Base-by-base conservation (phyloP, 2,888 invertebrate genomes). In the Pachycephus smyrnensis region DNA sequence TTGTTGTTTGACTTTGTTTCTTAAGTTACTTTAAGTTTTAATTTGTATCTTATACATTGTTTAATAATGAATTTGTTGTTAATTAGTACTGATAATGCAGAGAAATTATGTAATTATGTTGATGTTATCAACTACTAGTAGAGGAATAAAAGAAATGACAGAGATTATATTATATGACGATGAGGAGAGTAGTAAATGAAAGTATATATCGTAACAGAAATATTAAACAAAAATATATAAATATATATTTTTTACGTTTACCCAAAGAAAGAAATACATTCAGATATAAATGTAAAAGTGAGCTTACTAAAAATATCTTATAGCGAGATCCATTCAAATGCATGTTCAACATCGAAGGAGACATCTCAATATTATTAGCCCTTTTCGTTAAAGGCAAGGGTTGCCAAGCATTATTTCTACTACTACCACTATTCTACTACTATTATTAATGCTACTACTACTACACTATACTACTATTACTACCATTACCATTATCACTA, bases 231-330 rank as follows among this genome's bases (percentile, higher is more conserved):
- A 82, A 75, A 78, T 76, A 78, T 81, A 82, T 82, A 81, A 76
- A 83, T 86, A 87, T 88, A 88, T 89, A 86, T 89, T 87, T 90
- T 88, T 88, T 89, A 90, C 88, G 87, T 89, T 89, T 90, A 88
- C 85, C 90, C 88, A 89, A 90, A 90, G 89, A 91, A 86, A 89
- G 86, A 84, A 85, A 83, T 80, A 80, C 81, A 80, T 81, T 84
- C 79, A 79, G 78, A 80, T 80, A 80, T 82, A 79, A 75, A 78
- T 76, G 78, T 37, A 81, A 83, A 84, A 86, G 84, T 86, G 86
- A 88, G 86, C 87, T 89, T 86, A 87, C 83, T 84, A 84, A 82
- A 80, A 37, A 55, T 23, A 23, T 55, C 73, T 80, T 85, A 82
- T 82, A 82, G 84, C 75, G 79, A 84, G 82, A 81, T 84, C 81